phyloP scores from a whole-genome alignment of 2,888 invertebrate species.

The Dermolepida albohirtum region DNA sequence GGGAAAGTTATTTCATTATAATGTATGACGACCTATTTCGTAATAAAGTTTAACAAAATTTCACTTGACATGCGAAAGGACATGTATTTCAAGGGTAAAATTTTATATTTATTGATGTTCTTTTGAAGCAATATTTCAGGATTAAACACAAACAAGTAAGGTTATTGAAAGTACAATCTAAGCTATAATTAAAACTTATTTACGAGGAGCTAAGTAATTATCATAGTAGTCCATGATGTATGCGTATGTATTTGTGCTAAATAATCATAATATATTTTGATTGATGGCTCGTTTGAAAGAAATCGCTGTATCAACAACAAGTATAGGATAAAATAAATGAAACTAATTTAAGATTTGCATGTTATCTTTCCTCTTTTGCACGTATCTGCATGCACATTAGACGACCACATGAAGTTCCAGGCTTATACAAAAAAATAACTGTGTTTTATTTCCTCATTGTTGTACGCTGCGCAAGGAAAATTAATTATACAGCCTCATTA shows the following conservation, averaged over 20 bases:
- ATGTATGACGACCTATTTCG: too few relatives aligned
- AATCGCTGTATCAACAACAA: constrained; percentile 22
- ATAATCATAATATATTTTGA: constrained; percentile 14
- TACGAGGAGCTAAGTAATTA: too few relatives aligned
- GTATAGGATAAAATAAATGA: constrained; percentile 16
- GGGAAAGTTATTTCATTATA: too few relatives aligned
- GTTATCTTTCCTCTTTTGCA: constrained; percentile 7
- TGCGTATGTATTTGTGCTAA: background rate
- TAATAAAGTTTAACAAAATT: too few relatives aligned
- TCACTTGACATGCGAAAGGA: too few relatives aligned
- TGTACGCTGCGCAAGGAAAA: constrained; percentile 26
- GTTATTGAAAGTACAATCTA: too few relatives aligned
- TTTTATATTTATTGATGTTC: too few relatives aligned
- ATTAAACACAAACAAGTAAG: too few relatives aligned
- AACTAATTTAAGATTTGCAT: constrained; percentile 31
- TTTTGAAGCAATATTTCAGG: too few relatives aligned
- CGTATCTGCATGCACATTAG: constrained; percentile 27
- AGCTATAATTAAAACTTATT: too few relatives aligned
- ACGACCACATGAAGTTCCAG: constrained; percentile 28
- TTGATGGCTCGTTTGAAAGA: constrained; percentile 5
- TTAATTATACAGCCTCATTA: constrained; percentile 36
- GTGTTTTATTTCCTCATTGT: constrained; percentile 34
- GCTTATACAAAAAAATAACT: constrained; percentile 18
- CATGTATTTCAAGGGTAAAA: too few relatives aligned
- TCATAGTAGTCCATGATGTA: too few relatives aligned